Evolutionary conservation across 2,888 invertebrate genomes (phyloP), one percentile per base, ranked within the genome.

Genomic region (Amiota communis): DNA sequence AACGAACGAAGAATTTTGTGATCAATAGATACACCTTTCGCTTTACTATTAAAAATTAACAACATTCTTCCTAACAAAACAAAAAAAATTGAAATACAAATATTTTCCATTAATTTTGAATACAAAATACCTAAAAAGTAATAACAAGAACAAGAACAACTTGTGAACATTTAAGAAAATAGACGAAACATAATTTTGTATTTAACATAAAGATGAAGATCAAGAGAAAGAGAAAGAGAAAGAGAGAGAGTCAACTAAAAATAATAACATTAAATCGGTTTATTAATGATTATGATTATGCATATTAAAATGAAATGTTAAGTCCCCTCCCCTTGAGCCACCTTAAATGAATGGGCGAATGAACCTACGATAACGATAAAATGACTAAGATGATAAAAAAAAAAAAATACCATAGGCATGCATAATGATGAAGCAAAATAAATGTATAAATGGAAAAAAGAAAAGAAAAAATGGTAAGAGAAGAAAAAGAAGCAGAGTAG

Each of bases 271-370:
- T 82, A 81, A 82, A 79, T 79, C 75, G 71, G 74, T 79, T 80
- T 77, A 82, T 85, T 82, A 85, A 85, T 80, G 83, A 77, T 77
- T 79, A 80, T 77, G 83, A 77, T 77, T 77, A 76, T 82, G 82
- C 77, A 83, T 83, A 77, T 80, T 81, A 74, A 75, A 70, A 69
- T 65, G 11, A 59, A 59, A 59, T 20, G 17, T 36, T 36, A 6
- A 36, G 6, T 2, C 36, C 36, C 36, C 36, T 2, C 36, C 36
- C 36, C 36, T 6, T 36, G 36, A 36, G 36, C 36, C 8, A 2
- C 36, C 36, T 6, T 36, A 36, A 36, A 36, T 36, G 36, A 36
- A 36, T 36, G 36, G 3, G 36, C 6, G 59, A 59, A 15, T 20
- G 20, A 59, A 15, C 59, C 59, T 12, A 15, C 59, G 17, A 59